These are phyloP conservation scores for Speoplatyrhinus poulsoni DNA, from an alignment of 2,113 vertebrate species.

Conservation along the genomic window DNA sequence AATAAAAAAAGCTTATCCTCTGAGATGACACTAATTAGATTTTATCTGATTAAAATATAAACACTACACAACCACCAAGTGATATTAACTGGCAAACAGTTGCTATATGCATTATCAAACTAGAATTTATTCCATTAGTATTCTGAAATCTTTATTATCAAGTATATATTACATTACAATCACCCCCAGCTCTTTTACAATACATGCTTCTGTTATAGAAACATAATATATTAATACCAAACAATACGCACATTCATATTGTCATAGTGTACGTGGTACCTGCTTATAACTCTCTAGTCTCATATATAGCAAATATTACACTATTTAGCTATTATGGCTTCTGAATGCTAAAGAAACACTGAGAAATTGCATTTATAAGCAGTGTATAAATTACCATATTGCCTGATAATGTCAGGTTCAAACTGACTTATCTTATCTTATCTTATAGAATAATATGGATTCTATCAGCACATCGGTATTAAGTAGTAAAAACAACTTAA, in stretches of 20 bases:
- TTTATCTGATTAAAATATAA: too few relatives aligned
- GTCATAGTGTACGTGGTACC: not conserved
- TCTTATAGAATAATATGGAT: too few relatives aligned
- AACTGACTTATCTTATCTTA: too few relatives aligned
- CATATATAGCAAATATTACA: slow-evolving; percentile 10
- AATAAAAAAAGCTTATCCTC: slow-evolving; percentile 44
- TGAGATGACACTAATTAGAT: slow-evolving; percentile 48
- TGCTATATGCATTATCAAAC: not conserved
- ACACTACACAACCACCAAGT: not conserved
- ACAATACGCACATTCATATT: not conserved
- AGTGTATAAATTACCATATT: too few relatives aligned
- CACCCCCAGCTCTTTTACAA: too few relatives aligned
- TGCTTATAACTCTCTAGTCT: not conserved
- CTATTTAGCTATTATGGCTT: slow-evolving; percentile 21
- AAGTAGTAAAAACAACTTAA: too few relatives aligned
- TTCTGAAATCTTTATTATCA: not conserved
- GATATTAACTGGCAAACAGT: not conserved
- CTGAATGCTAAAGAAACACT: slow-evolving; percentile 37
- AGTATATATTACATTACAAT: too few relatives aligned
- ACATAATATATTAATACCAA: not conserved
- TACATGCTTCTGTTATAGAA: not conserved
- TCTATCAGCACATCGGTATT: too few relatives aligned
- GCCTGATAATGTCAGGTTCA: too few relatives aligned
- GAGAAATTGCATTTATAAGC: slow-evolving; percentile 17
- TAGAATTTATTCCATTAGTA: not conserved